Evolutionary conservation across 2,888 invertebrate genomes (phyloP).

Genomic region (Andrena marginata): DNA sequence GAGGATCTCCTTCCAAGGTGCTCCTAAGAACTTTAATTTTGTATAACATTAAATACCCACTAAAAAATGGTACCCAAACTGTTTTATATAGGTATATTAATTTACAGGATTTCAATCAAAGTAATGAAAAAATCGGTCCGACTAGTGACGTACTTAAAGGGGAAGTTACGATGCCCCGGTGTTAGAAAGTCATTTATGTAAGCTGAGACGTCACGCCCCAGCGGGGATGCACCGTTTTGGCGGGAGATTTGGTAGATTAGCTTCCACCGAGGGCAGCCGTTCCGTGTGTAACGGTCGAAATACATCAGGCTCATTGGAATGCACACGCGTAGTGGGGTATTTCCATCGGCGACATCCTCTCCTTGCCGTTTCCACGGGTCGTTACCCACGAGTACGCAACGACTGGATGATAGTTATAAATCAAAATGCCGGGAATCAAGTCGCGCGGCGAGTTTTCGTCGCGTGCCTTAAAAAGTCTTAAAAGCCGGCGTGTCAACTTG

Average conservation of each 20-base stretch:
- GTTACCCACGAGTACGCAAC: conserved; percentile 64
- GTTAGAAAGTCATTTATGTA: not conserved
- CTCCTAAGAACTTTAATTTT: too few relatives aligned
- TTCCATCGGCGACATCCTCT: conserved; percentile 45
- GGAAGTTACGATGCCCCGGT: not conserved
- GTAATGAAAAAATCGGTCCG: not conserved
- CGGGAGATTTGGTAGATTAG: conserved; percentile 75
- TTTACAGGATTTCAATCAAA: not conserved
- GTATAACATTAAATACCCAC: too few relatives aligned
- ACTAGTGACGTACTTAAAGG: not conserved
- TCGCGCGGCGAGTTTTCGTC: conserved; percentile 20
- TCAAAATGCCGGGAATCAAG: conserved; percentile 55
- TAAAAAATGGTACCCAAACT: too few relatives aligned
- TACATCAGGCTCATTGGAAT: conserved; percentile 71
- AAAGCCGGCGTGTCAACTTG: not conserved
- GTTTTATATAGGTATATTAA: not conserved
- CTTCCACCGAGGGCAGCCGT: conserved; percentile 39
- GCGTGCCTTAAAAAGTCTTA: not conserved
- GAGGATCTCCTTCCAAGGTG: too few relatives aligned
- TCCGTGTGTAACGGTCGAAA: conserved; percentile 70
- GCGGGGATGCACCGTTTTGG: conserved; percentile 63
- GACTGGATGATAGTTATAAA: conserved; percentile 55
- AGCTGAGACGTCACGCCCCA: conserved; percentile 40
- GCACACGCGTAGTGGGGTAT: conserved; percentile 46
- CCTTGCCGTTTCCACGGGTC: conserved; percentile 59